These are phyloP conservation scores for Pristionchus maxplancki DNA, from an alignment of 2,888 invertebrate genomes.

Conservation along the genomic window DNA sequence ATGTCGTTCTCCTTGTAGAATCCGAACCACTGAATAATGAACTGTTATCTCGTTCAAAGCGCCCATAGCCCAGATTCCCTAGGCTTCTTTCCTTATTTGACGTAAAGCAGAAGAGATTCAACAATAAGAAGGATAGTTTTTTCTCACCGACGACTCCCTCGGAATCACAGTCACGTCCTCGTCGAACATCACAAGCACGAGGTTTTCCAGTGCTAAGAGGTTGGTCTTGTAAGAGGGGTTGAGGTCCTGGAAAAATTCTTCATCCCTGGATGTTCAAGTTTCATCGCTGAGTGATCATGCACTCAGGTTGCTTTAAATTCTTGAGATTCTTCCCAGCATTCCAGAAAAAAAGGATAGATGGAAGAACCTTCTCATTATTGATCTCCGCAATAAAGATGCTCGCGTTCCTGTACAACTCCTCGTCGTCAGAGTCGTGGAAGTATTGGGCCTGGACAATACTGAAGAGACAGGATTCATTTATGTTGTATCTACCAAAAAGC, in stretches of 20 bases:
- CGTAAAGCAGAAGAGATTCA: too few species aligned
- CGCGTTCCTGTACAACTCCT: constrained; percentile 84
- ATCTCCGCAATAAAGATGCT: constrained; percentile 95
- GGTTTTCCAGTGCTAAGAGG: constrained; percentile 86
- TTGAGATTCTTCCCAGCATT: too few species aligned
- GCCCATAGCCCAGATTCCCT: too few species aligned
- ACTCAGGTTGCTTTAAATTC: too few species aligned
- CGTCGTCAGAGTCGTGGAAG: constrained; percentile 97
- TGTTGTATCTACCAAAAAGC: too few species aligned
- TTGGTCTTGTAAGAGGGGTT: constrained; percentile 85
- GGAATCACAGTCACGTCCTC: constrained; percentile 94
- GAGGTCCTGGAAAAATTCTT: constrained; percentile 68
- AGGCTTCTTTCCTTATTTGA: too few species aligned
- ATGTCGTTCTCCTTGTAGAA: constrained; percentile 92
- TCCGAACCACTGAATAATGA: constrained; percentile 87
- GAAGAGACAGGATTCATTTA: too few species aligned
- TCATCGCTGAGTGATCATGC: too few species aligned
- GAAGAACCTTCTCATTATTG: constrained; percentile 87
- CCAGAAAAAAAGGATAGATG: background rate
- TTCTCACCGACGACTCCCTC: constrained; percentile 85
- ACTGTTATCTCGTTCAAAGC: background rate
- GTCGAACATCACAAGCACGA: constrained; percentile 92
- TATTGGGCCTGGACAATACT: constrained; percentile 91
- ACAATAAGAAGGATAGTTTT: too few species aligned
- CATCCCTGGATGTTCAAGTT: too few species aligned